Evolutionary conservation across 2,113 vertebrate species (phyloP), one percentile per base, ranked within the genome.

Genomic region (Aramus guarauna): DNA sequence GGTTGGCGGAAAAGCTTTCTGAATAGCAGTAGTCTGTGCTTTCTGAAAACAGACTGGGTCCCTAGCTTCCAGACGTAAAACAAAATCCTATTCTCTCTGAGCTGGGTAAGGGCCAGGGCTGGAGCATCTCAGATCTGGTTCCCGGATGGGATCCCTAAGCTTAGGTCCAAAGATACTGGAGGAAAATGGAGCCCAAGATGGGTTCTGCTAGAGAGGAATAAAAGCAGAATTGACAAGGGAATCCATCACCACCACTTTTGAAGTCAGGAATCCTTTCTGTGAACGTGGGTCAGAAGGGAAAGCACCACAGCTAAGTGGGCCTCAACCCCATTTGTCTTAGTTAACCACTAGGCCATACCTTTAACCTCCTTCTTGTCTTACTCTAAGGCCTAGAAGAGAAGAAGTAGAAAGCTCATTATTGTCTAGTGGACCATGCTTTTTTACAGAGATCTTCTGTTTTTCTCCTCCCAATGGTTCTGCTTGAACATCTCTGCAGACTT

Each of bases 401-500:
- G 74, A 41, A 78, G 9, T 22, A 85, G 59, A 92, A 93, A 56
- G 24, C 18, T 79, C 2, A 0, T 69, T 80, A n/a, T 74, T 94
- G 36, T 81, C 32, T 71, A 32, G 30, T 53, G 48, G 64, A 93
- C 9, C 43, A 48, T 79, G 79, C 47, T 1, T 71, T 85, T 95
- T 92, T 43, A 91, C 41, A 89, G 59, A 88, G 11, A 30, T 16
- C 22, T 85, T 90, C 58, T 96, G 48, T 5, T 93, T 95, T 85
- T 91, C 45, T 88, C 58, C 39, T 85, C 66, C 77, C 56, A 47
- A 67, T 81, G 75, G 7, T 73, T 95, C 39, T 80, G 10, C 82
- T 71, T 80, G 74, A 72, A 84, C 82, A 62, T 89, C 47, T 78
- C 96, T 96, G 60, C 97, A 99, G 99, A 99, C 93, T 97, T 99